Evolutionary conservation across 1,140 invertebrate genomes (phyloP), one percentile per base, ranked within the genome.

Genomic region (Lepidotrigona ventralis): DNA sequence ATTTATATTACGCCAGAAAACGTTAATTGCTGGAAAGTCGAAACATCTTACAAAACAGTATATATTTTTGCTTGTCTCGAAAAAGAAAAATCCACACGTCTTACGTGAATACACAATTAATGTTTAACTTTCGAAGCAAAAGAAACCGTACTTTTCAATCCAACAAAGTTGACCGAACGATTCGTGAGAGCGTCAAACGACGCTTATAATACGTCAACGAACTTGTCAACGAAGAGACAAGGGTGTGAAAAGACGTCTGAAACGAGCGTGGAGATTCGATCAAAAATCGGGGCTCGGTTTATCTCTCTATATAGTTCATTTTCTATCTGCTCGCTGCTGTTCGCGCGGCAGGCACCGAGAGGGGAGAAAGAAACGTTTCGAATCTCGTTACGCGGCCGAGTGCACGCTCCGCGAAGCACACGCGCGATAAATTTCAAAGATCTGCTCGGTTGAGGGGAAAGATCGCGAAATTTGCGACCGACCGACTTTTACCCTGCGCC

Each of bases 391-490:
- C 33, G 39, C 46, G n/a, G 54, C 46, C 29, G n/a, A 46, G 60
- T 73, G 29, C 74, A 29, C 64, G 54, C 19, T 58, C 46, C 29
- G 46, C 26, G 66, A 72, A 73, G 82, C 33, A 53, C 60, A 29
- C 33, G 54, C 54, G 58, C 75, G 64, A 85, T 86, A 87, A 87
- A 86, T 87, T 87, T 78, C 69, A n/a, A 33, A 71, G 74, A 70
- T 70, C 66, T 19, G 26, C 58, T 26, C 54, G 29, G 60, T 73
- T 63, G 64, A 78, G 81, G 81, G 79, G 69, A 85, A 79, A 78
- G 86, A 85, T 85, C 83, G 74, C 72, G 81, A 82, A 77, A 88
- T 86, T 87, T 81, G 78, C 53, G 60, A 85, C 63, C 82, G 79
- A 79, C 83, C 70, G 79, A 66, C 70, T 85, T 88, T 75, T 78